Conservation (phyloP, 1,140 invertebrate species). For the Bilobella aurantiaca region DNA sequence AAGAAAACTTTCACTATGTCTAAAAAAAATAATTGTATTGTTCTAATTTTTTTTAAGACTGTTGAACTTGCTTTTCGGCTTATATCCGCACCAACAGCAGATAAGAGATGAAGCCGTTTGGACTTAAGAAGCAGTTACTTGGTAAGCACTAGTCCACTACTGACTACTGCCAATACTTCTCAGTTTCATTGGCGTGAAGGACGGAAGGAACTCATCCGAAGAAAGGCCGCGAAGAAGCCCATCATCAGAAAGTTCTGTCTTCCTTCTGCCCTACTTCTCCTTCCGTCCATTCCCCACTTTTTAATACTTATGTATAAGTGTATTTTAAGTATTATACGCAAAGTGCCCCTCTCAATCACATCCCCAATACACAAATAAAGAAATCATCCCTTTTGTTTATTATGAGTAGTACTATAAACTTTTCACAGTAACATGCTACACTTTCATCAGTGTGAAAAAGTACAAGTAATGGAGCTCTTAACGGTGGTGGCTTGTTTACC, state of each 20-base stretch:
- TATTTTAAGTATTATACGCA: no score
- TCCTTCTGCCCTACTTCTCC: slow-evolving; percentile 22
- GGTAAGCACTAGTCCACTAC: no score
- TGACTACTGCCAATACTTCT: background rate
- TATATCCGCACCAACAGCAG: background rate
- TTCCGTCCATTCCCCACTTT: slow-evolving; percentile 15
- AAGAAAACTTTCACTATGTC: background rate
- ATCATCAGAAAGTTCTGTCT: slow-evolving; percentile 24
- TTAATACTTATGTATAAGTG: slow-evolving; percentile 8
- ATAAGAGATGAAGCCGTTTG: slow-evolving; percentile 12
- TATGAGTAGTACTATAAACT: background rate
- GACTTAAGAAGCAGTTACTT: no score
- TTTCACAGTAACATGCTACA: background rate
- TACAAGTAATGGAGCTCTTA: background rate
- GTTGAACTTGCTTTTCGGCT: background rate
- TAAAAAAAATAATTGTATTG: background rate
- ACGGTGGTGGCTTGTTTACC: background rate
- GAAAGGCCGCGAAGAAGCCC: background rate
- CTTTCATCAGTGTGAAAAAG: background rate
- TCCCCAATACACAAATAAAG: no score
- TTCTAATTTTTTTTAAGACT: background rate
- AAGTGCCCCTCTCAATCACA: no score
- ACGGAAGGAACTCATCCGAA: slow-evolving; percentile 24
- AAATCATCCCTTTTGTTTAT: slow-evolving; percentile 3
- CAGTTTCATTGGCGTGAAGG: background rate